Conservation (phyloP, 2,113 vertebrate genomes). For the Lagopus leucura region DNA sequence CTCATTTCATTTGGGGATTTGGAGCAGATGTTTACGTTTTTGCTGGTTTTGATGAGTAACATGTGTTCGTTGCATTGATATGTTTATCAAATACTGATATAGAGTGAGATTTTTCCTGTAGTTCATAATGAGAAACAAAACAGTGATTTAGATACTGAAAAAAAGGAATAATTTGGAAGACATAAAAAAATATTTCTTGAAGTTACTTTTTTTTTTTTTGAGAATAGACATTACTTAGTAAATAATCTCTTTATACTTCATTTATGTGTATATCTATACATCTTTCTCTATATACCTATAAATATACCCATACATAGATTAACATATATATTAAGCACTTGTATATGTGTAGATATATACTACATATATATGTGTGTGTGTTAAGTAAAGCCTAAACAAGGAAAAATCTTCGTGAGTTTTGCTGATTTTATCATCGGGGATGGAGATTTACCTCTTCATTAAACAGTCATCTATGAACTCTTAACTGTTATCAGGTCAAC, state of each 20-base stretch:
- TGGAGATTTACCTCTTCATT: background rate
- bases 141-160: background rate
- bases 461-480: background rate
- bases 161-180: background rate
- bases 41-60: constrained; percentile 27
- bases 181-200: background rate
- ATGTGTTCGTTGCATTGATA: constrained; percentile 42
- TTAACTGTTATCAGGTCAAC: background rate
- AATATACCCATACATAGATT: background rate
- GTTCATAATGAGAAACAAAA: constrained; percentile 8
- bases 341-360: background rate
- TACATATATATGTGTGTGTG: background rate
- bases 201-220: background rate
- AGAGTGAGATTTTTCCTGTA: constrained; percentile 10
- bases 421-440: background rate
- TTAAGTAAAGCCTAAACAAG: background rate
- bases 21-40: constrained; percentile 64
- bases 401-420: background rate
- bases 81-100: constrained; percentile 44
- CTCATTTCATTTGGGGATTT: constrained; percentile 11
- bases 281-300: too few species aligned
- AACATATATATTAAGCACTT: background rate
- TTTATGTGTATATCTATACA: background rate
- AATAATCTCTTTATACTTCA: background rate
- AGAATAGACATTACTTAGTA: background rate